Evolutionary conservation across 2,797 vertebrate species (phyloP).

Genomic region (Chelidonichthys spinosus): DNA sequence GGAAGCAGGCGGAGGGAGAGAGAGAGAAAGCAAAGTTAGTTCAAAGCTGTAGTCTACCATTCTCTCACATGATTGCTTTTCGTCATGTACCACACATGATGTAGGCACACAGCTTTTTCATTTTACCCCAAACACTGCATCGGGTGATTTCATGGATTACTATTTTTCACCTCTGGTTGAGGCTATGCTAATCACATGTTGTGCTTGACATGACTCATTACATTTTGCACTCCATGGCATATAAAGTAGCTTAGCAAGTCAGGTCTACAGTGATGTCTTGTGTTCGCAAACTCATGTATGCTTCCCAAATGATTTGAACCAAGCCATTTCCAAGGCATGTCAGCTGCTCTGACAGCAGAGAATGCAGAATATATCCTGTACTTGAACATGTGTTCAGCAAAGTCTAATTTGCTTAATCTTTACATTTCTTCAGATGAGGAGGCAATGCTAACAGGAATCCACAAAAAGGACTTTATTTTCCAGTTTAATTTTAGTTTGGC

Average conservation of each 20-base stretch:
- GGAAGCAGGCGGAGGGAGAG: neutral
- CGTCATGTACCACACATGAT: neutral
- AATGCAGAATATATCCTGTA: neutral
- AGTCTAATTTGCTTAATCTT: neutral
- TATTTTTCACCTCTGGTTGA: conserved; percentile 2
- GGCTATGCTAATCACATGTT: neutral
- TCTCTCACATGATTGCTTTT: neutral
- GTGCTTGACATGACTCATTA: neutral
- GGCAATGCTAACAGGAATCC: neutral
- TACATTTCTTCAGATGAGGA: neutral
- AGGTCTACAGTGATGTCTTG: neutral
- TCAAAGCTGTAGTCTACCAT: neutral
- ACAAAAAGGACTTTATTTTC: neutral
- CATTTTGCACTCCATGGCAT: neutral
- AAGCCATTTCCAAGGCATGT: neutral
- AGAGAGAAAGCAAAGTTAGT: conserved; percentile 14
- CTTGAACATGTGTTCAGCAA: neutral
- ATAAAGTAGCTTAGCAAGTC: neutral
- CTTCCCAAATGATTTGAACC: neutral
- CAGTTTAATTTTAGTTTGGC: neutral
- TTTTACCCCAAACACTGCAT: neutral
- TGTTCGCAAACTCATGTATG: neutral
- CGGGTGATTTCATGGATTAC: neutral
- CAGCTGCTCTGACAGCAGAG: neutral
- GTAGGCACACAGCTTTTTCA: neutral